Base-by-base conservation (phyloP, 2,113 vertebrate species). In the Amblyopsis rosae region DNA sequence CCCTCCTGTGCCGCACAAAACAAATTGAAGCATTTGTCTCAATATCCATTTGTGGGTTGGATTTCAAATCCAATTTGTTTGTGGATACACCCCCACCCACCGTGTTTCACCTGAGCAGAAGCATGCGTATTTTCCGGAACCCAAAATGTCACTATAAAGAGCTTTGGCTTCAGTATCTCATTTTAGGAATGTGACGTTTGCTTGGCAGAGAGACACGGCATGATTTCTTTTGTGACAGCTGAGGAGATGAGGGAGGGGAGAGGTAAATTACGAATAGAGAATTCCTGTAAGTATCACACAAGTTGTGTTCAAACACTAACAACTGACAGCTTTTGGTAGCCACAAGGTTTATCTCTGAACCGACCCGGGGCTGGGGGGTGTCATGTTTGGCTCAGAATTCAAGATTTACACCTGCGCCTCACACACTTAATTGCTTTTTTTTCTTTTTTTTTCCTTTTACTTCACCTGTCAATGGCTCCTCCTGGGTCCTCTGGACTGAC, bases 1-100 rank as follows among this genome's bases (percentile, higher is more conserved):
- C 67, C 66, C 76, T 57, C 58, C 62, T 67, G 73, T 73, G 70
- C 72, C 73, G 74, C 26, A 17, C 65, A 68, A 26, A 85, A 87
- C 79, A 81, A 77, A 82, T 77, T 75, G 67, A 19, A 64, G 70
- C 49, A 68, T 82, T 81, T 78, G 75, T 81, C 72, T 83, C 58
- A 41, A 63, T 69, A 72, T 77, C 70, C 59, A 76, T 73, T 77
- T 65, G 65, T 75, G 72, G 60, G 67, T 10, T 67, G 67, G 66
- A 72, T 75, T 72, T 80, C 19, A 68, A 79, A 76, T 66, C 35
- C 55, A 46, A 65, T 71, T 73, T 69, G 59, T 76, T 69, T 9
- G 50, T 75, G 82, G 80, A 67, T 69, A 48, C 6, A 47, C 63
- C 65, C 26, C 26, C 48, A n/a, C 65, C n/a, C 45, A 50, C 56